Evolutionary conservation across 2,113 vertebrate species (phyloP).

Genomic region (Hemiprocne comata): DNA sequence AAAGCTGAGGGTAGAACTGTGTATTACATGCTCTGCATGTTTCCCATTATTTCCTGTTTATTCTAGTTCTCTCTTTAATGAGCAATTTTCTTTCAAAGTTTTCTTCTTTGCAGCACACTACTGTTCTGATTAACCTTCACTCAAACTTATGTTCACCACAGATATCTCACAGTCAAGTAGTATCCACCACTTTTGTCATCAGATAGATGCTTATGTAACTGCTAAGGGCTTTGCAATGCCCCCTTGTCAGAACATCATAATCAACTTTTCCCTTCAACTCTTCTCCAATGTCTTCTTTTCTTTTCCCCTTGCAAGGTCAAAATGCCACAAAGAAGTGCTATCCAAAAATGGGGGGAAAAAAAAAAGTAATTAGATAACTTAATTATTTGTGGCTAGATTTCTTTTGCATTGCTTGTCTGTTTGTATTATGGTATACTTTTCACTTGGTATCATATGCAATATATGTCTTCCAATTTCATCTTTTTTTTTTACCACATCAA

Average conservation of each 20-base stretch:
- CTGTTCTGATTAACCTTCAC: background rate
- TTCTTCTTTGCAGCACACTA: background rate
- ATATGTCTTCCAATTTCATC: background rate
- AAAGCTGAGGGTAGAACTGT: background rate
- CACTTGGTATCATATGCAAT: background rate
- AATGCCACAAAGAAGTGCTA: background rate
- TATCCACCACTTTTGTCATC: background rate
- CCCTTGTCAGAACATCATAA: background rate
- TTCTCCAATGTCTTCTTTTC: background rate
- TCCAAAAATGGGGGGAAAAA: background rate
- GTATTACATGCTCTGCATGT: accelerated
- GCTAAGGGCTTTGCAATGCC: background rate
- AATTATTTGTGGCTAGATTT: background rate
- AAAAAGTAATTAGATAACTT: background rate
- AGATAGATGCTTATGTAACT: background rate
- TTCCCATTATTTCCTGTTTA: background rate
- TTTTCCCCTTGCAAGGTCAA: background rate
- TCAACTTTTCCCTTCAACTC: background rate
- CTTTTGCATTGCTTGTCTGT: background rate
- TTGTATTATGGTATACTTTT: background rate
- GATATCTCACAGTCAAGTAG: background rate
- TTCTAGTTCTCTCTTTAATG: background rate
- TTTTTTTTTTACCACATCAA: background rate
- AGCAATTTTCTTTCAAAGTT: background rate
- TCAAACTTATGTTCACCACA: background rate